These are phyloP conservation scores for Apamea epomidion DNA, from an alignment of 2,888 invertebrate species.

Conservation along the genomic window DNA sequence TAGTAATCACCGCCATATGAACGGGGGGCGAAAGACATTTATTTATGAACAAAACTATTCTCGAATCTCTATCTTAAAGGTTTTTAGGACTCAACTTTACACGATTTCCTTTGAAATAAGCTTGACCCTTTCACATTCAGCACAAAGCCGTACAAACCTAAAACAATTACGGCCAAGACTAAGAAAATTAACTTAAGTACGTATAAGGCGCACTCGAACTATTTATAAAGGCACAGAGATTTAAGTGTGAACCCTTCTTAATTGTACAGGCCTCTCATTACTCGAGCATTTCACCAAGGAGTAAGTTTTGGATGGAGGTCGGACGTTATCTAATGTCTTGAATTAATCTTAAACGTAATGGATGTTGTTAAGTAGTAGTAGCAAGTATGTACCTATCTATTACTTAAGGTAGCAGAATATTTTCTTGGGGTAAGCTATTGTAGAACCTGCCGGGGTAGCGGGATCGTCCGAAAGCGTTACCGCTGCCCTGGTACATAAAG, in stretches of 20 bases:
- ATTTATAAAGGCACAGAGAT: slow-evolving; percentile 58
- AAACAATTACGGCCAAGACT: slow-evolving; percentile 43
- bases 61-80: not conserved
- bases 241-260: slow-evolving; percentile 63
- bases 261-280: slow-evolving; percentile 66
- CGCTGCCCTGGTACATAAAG: too few relatives aligned
- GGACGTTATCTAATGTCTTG: slow-evolving; percentile 70
- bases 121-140: slow-evolving; percentile 15
- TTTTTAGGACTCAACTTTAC: not conserved
- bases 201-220: slow-evolving; percentile 30
- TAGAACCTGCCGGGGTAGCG: too few relatives aligned
- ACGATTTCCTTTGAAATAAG: not conserved
- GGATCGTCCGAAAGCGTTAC: too few relatives aligned
- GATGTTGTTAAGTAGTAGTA: slow-evolving; percentile 53
- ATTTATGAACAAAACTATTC: not conserved
- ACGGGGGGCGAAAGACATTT: not conserved
- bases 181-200: slow-evolving; percentile 43
- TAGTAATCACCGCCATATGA: not conserved
- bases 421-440: not conserved
- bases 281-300: slow-evolving; percentile 66
- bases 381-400: not conserved
- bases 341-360: slow-evolving; percentile 72
- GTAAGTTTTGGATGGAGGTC: slow-evolving; percentile 63
- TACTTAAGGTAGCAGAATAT: not conserved
- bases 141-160: slow-evolving; percentile 36